Percentiles rank a stretch among this genome's conserved stretches.
Evolutionary conservation across 2,113 vertebrate genomes (phyloP).

Genomic region (Theristicus caerulescens): DNA sequence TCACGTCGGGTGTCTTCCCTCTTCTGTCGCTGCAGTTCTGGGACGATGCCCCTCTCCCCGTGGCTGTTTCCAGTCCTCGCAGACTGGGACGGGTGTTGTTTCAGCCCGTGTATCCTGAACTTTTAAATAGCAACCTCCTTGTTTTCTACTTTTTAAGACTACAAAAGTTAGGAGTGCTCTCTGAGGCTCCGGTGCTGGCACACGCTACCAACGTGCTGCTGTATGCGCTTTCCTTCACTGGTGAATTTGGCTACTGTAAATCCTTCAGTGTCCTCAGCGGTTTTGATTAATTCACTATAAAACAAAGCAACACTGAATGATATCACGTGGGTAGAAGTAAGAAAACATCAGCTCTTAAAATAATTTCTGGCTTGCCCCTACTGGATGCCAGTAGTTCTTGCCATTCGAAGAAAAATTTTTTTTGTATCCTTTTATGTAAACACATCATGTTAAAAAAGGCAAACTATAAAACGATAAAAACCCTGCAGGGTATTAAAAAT

Average conservation of each 20-base stretch:
- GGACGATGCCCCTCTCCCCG: not conserved
- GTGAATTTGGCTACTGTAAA: not conserved
- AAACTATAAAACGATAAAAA: slow-evolving; percentile 33
- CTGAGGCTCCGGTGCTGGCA: not conserved
- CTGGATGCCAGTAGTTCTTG: not conserved
- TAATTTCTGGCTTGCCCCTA: slow-evolving; percentile 7
- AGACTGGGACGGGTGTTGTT: not conserved
- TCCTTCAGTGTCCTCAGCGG: not conserved
- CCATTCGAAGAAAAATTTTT: not conserved
- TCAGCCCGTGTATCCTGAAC: not conserved
- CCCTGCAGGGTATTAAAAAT: slow-evolving; percentile 51
- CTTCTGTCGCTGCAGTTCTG: not conserved
- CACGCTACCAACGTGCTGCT: not conserved
- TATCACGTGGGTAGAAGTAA: not conserved
- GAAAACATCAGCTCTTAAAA: not conserved
- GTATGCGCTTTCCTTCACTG: not conserved
- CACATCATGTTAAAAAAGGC: slow-evolving; percentile 19
- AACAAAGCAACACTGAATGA: not conserved
- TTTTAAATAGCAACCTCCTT: not conserved
- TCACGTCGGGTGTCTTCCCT: not conserved
- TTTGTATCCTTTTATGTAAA: slow-evolving; percentile 43
- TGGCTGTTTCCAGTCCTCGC: not conserved
- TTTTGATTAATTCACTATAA: not conserved
- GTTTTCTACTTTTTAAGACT: not conserved
- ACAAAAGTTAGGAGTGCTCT: not conserved